phyloP scores from a whole-genome alignment of 37 sponge, comb jelly and placozoan species.

The Beroe ovata region DNA sequence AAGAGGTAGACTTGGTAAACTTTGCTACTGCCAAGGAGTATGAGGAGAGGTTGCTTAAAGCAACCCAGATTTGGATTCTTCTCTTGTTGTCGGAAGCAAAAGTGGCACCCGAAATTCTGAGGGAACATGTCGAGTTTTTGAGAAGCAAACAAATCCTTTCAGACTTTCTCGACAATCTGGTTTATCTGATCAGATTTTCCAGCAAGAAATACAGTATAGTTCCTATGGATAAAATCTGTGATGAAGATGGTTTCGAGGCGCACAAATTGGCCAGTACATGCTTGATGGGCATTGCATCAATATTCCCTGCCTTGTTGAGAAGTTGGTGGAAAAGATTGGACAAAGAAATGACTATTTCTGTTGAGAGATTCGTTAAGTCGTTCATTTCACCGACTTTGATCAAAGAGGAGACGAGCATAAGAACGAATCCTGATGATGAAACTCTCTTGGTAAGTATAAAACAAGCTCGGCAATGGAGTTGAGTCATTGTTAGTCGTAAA shows the following conservation, averaged over 20 bases:
- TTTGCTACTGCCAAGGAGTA: neutral
- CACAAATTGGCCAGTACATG: slow-evolving; percentile 34
- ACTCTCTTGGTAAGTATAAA: slow-evolving; percentile 27
- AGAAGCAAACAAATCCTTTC: slow-evolving; percentile 15
- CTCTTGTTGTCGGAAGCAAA: neutral
- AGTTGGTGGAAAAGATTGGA: slow-evolving; percentile 34
- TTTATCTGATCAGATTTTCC: slow-evolving; percentile 26
- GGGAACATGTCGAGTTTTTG: slow-evolving; percentile 61
- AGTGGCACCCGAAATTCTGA: neutral
- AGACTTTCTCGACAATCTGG: slow-evolving; percentile 24
- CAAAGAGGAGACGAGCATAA: slow-evolving; percentile 8
- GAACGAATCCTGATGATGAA: neutral
- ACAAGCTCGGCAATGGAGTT: neutral
- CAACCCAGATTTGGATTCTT: slow-evolving; percentile 5
- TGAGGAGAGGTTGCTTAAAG: neutral
- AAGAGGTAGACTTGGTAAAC: slow-evolving; percentile 20
- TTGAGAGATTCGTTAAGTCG: slow-evolving; percentile 4
- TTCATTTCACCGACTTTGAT: slow-evolving; percentile 31
- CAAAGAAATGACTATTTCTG: slow-evolving; percentile 28
- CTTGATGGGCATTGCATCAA: slow-evolving; percentile 26
- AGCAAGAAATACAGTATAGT: slow-evolving; percentile 10
- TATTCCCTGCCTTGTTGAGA: slow-evolving; percentile 31
- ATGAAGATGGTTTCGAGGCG: neutral
- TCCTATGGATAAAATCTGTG: neutral
- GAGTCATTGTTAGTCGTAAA: neutral